Conservation (phyloP, 2,113 vertebrate species). For the Leucosticte australis region DNA sequence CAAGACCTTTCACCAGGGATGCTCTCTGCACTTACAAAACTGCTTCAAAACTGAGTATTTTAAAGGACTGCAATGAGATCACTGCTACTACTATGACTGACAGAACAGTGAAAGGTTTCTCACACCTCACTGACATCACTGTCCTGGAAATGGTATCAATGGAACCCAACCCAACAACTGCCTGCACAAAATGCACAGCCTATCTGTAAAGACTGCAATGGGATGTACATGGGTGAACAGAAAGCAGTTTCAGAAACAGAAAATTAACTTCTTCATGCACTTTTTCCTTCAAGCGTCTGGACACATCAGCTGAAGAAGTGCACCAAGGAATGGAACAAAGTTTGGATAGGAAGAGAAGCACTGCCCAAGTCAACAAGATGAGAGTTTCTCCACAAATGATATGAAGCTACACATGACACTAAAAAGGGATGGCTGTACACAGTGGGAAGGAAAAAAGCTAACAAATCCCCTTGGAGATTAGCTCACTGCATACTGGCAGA, state of each 20-base stretch:
- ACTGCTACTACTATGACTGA: fast-evolving
- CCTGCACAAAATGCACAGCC: not conserved
- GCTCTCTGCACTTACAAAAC: not conserved
- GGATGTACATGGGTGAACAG: not conserved
- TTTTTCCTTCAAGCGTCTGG: not conserved
- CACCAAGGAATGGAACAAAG: not conserved
- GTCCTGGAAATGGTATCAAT: not conserved
- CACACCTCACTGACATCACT: not conserved
- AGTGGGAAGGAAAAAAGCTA: not conserved
- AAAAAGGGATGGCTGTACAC: not conserved
- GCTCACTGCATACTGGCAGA: not conserved
- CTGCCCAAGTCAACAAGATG: not conserved
- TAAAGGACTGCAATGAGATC: not conserved
- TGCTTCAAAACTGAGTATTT: not conserved
- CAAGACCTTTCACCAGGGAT: not conserved
- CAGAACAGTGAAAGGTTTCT: not conserved
- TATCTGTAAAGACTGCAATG: not conserved
- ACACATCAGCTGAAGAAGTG: not conserved
- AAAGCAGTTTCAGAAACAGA: not conserved
- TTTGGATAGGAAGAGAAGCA: not conserved
- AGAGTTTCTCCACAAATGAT: not conserved
- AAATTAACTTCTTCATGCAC: not conserved
- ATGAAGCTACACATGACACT: not conserved
- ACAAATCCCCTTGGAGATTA: not conserved
- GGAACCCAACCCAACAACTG: not conserved